Base-by-base conservation (phyloP, 2,113 vertebrate species). In the Thryonomys swinderianus region DNA sequence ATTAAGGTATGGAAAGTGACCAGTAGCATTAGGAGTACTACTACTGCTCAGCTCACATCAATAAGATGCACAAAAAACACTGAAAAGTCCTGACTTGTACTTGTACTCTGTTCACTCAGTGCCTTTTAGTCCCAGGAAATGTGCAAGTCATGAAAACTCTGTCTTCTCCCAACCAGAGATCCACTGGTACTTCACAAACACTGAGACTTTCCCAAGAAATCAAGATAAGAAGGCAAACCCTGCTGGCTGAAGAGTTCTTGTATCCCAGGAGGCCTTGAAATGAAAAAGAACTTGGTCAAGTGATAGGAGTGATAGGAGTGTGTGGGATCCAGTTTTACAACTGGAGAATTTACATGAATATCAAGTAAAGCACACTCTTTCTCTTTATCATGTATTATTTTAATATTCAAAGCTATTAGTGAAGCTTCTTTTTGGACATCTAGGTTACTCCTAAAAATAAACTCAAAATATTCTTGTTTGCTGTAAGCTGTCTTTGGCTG, bases 391-490 rank as follows among this genome's bases (percentile, higher is more conserved):
- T 25, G 81, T 55, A n/a, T 67, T 85, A 57, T 82, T 78, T 95
- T 66, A 51, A 73, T 37, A 34, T 95, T 92, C 73, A 81, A 81
- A 93, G 48, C 12, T 42, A 42, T 93, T 59, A 61, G 91, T 16
- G 66, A 91, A 82, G 87, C 42, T 85, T 81, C 57, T 85, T 93
- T 95, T 91, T 94, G 95, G 93, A 92, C 80, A 74, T 53, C 61
- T 45, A 2, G 18, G 85, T 92, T 85, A 71, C 82, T 88, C 40
- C 97, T 96, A 97, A 97, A 97, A 97, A 97, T 97, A 97, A 96
- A 96, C 82, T 74, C 90, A 89, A 95, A 96, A 95, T 93, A 76
- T 87, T 85, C 53, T 37, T n/a, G 40, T 74, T 78, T 96, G 64
- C 94, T 86, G 81, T 91, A 95, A 93, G 92, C 93, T 96, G 92